Evolutionary conservation across 2,113 vertebrate genomes (phyloP).

Genomic region (Dasyornis broadbenti): DNA sequence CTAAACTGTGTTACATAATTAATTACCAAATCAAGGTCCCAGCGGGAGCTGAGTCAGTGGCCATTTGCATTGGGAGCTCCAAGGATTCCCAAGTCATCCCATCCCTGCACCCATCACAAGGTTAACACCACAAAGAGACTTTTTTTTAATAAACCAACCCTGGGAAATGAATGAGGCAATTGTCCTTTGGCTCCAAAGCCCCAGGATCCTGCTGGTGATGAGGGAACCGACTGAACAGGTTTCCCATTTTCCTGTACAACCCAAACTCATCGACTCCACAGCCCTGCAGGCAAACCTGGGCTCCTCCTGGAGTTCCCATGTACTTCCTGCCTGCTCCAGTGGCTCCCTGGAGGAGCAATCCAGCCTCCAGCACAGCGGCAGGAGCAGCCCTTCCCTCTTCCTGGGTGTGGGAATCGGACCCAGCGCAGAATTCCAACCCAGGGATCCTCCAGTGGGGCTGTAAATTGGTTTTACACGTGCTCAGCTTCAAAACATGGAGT

Average conservation of each 20-base stretch:
- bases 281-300: background rate
- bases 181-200: background rate
- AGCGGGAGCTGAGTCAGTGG: background rate
- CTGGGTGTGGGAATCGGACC: background rate
- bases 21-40: background rate
- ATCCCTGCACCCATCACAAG: background rate
- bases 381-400: background rate
- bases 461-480: accelerated
- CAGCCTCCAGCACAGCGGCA: background rate
- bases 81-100: background rate
- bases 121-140: background rate
- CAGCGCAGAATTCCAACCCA: accelerated
- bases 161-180: background rate
- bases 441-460: background rate
- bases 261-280: background rate
- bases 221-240: constrained; percentile 11
- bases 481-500: background rate
- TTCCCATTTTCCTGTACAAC: background rate
- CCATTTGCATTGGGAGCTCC: background rate
- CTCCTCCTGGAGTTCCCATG: background rate
- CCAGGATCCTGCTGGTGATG: background rate
- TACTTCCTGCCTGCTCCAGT: background rate
- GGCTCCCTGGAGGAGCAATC: background rate
- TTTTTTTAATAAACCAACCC: background rate
- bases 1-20: background rate